Evolutionary conservation across 1,140 invertebrate species (phyloP).

Genomic region (Popillia japonica): DNA sequence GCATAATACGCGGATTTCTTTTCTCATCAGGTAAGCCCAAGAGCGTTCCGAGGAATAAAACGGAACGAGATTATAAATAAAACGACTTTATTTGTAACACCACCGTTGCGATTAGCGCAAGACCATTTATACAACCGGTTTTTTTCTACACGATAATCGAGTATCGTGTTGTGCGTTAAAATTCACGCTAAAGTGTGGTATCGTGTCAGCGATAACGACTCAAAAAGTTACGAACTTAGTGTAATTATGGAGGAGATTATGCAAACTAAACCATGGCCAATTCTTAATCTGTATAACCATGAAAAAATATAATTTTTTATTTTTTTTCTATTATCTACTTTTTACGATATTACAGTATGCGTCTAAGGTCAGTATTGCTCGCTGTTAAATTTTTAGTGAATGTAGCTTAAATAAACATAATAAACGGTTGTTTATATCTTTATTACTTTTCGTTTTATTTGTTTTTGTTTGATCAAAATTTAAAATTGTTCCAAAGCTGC

Average conservation of each 20-base stretch:
- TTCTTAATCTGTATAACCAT: too few species aligned
- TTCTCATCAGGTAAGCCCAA: not conserved
- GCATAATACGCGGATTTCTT: not conserved
- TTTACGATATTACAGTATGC: too few species aligned
- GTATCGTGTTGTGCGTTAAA: conserved; percentile 5
- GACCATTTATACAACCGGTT: conserved; percentile 14
- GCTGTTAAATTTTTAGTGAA: too few species aligned
- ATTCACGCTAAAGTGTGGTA: conserved; percentile 1
- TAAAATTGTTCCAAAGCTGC: too few species aligned
- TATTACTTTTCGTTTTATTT: too few species aligned
- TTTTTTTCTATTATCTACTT: too few species aligned
- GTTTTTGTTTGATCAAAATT: too few species aligned
- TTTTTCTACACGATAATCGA: conserved; percentile 1
- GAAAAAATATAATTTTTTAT: too few species aligned
- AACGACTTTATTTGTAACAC: conserved; percentile 34
- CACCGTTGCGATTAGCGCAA: conserved; percentile 12
- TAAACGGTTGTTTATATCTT: too few species aligned
- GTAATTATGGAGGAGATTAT: not conserved
- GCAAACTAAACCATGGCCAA: too few species aligned
- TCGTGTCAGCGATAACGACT: not conserved
- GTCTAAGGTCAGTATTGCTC: too few species aligned
- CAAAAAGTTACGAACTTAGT: not conserved
- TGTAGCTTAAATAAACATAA: too few species aligned
- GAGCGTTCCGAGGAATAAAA: conserved; percentile 4
- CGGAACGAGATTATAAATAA: conserved; percentile 15